Evolutionary conservation across 2,113 vertebrate genomes (phyloP), one percentile per base, ranked within the genome.

Genomic region (Aspidoscelis tigris): DNA sequence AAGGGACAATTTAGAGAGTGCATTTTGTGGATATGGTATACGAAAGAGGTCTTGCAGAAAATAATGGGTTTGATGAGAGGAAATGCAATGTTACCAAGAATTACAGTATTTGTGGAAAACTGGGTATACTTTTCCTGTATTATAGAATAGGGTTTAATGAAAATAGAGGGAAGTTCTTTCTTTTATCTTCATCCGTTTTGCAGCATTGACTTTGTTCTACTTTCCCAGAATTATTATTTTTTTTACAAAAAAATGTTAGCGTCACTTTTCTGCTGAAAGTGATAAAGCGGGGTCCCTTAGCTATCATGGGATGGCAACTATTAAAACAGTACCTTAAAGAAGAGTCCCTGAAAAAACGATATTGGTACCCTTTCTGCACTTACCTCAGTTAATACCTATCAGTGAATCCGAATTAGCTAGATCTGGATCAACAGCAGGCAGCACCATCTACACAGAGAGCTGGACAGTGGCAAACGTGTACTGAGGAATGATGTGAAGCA

Each of bases 11-110:
- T 86, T 76, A 71, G 4, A 44, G 84, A 76, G 39, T 73, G 73
- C 90, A 83, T 86, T 88, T 84, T 77, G 88, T 76, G 82, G 41
- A 21, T 84, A 84, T 86, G 6, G 84, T 87, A 86, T 89, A 89
- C 88, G 77, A 88, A 89, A 84, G 53, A 83, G 26, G 73, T 44
- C 3, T 55, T 39, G 20, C 76, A 4, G 14, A 69, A 76, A 82
- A 65, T 55, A 84, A 33, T 83, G 78, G 33, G 80, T 2, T 12
- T 66, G 10, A 39, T 2, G 65, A 93, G 84, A 21, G 11, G 20
- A 76, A 22, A 69, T 50, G 84, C 82, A 33, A 69, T 55, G 84
- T 81, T 58, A 72, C 43, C 86, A 83, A 86, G 55, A 41, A 82
- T 43, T 47, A 44, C 43, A 72, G 78, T 72, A 65, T 73, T 41